Evolutionary conservation across 2,888 invertebrate species (phyloP).

Genomic region (Idaea straminata): DNA sequence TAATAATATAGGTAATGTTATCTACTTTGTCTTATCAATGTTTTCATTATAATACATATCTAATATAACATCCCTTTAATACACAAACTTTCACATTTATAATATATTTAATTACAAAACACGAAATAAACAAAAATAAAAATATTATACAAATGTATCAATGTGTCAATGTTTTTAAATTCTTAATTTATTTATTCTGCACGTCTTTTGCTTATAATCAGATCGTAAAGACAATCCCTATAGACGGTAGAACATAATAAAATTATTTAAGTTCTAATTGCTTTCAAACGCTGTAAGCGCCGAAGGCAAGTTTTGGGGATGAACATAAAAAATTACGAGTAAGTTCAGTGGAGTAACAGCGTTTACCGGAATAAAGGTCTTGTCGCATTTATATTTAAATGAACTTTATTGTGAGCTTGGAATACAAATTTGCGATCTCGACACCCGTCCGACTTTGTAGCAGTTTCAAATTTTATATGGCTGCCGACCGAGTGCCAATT

Average conservation of each 20-base stretch:
- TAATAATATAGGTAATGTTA: too few species aligned
- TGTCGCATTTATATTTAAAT: conserved; percentile 76
- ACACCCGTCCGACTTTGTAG: conserved; percentile 51
- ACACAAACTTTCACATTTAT: too few species aligned
- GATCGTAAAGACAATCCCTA: neutral
- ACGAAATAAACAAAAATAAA: too few species aligned
- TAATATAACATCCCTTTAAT: too few species aligned
- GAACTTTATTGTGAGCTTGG: conserved; percentile 69
- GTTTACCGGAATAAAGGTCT: conserved; percentile 63
- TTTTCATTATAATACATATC: too few species aligned
- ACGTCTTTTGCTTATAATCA: neutral
- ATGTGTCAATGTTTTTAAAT: too few species aligned
- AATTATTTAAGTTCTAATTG: conserved; percentile 28
- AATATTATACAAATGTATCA: too few species aligned
- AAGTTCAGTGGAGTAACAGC: conserved; percentile 60
- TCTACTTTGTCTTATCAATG: too few species aligned
- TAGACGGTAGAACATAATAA: neutral
- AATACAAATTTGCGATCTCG: conserved; percentile 72
- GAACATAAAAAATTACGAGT: conserved; percentile 63
- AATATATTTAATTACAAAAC: too few species aligned
- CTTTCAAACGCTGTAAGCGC: conserved; percentile 51
- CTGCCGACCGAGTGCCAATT: conserved; percentile 35
- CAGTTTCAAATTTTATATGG: conserved; percentile 49
- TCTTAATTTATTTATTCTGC: too few species aligned
- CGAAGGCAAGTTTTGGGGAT: conserved; percentile 51